Evolutionary conservation across 2,797 vertebrate genomes (phyloP), one percentile per base, ranked within the genome.

Genomic region (Gambelia wislizenii): DNA sequence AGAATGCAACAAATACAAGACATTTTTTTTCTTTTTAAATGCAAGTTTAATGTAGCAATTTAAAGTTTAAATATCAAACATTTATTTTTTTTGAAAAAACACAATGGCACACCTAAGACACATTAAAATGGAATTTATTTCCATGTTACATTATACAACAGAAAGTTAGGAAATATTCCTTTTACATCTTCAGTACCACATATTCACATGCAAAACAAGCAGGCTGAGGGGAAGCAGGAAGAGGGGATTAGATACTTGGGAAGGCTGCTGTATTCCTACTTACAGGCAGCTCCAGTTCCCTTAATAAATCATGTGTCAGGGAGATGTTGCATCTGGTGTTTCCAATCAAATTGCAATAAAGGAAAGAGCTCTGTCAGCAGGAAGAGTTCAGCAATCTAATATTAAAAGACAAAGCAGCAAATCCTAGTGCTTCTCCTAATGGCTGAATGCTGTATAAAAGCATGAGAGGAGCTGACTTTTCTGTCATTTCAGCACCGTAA

Each of bases 31-130:
- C 6, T 49, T 1, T 90, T 25, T 69, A 87, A 42, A 33, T 7
- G 61, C 0, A 80, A 8, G 16, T 87, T 94, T 56, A 86, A 90
- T 85, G 44, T 88, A 76, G n/a, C 33, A 87, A 87, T 18, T 78
- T n/a, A 85, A 67, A 64, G 75, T n/a, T 61, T 78, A 87, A 79
- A 72, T 0, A 85, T 56, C 42, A 72, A 89, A 36, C 2, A 20
- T 42, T 33, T 22, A 7, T n/a, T 80, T 88, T 67, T 84, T 80
- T 82, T 14, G 42, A 82, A 72, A 49, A 78, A 90, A 83, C 64
- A 81, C 0, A 0, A 76, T 18, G 47, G 2, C 2, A 13, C 25
- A 85, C 47, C 39, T 75, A 0, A 0, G 14, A 4, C 13, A 75
- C 47, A 70, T 54, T 79, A 56, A 70, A 79, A 42, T 87, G 3